Percentiles rank a stretch among this genome's conserved stretches.
Evolutionary conservation across 2,797 vertebrate species (phyloP).

Genomic region (Malurus splendens): DNA sequence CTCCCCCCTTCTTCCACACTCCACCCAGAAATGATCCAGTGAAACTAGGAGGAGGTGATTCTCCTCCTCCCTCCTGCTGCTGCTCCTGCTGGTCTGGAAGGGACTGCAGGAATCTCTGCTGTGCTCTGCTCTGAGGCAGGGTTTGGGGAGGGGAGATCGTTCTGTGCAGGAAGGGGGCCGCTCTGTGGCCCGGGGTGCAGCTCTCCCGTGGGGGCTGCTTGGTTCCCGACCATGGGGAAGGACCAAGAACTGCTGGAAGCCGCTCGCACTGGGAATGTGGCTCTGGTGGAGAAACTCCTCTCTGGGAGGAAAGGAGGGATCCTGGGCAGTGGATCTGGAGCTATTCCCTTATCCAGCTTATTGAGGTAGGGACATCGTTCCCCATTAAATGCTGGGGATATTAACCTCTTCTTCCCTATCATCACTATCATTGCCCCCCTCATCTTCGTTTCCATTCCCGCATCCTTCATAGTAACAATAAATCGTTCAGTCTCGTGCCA

Average conservation of each 20-base stretch:
- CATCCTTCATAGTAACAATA: slow-evolving; percentile 63
- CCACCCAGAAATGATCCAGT: slow-evolving; percentile 63
- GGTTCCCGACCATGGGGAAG: slow-evolving; percentile 85
- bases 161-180: not conserved
- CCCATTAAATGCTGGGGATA: slow-evolving; percentile 19
- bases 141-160: slow-evolving; percentile 18
- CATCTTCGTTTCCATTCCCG: slow-evolving; percentile 25
- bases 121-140: slow-evolving; percentile 21
- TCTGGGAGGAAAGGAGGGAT: slow-evolving; percentile 93
- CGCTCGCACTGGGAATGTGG: slow-evolving; percentile 92
- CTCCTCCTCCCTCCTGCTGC: slow-evolving; percentile 39
- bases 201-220: not conserved
- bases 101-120: slow-evolving; percentile 56
- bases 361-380: slow-evolving; percentile 83
- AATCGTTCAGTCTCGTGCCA: slow-evolving; percentile 31
- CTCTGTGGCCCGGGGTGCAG: slow-evolving; percentile 14
- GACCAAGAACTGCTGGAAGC: slow-evolving; percentile 97
- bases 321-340: slow-evolving; percentile 88
- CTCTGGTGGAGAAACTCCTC: slow-evolving; percentile 93
- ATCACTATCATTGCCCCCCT: not conserved
- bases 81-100: slow-evolving; percentile 35
- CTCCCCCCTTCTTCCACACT: slow-evolving; percentile 21
- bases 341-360: slow-evolving; percentile 90
- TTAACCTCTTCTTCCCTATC: slow-evolving; percentile 29
- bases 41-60: slow-evolving; percentile 57